Percentiles rank a stretch among this genome's conserved stretches.
phyloP scores from a whole-genome alignment of 2,888 invertebrate genomes.

The Punctoribates punctum region DNA sequence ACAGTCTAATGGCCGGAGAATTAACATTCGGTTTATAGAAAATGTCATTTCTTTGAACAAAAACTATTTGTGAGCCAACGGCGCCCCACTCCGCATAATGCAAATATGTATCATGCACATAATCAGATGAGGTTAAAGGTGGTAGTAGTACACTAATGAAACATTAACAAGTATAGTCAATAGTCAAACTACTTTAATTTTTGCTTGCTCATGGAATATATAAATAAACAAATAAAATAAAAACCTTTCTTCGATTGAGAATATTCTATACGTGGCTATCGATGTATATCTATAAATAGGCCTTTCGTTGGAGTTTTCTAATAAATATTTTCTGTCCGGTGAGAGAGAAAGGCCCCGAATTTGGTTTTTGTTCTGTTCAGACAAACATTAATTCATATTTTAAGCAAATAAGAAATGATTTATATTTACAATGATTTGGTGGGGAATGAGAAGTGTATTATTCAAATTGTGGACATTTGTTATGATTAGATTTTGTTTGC shows the following conservation, averaged over 20 bases:
- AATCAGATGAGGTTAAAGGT: not conserved
- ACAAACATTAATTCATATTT: not conserved
- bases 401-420: not conserved
- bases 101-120: conserved; percentile 34
- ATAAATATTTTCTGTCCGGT: conserved; percentile 20
- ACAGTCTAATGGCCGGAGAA: conserved; percentile 39
- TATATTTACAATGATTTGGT: conserved; percentile 21
- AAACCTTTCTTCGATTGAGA: conserved; percentile 9
- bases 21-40: conserved; percentile 56
- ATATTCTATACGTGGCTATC: conserved; percentile 33
- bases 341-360: conserved; percentile 24
- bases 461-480: conserved; percentile 2
- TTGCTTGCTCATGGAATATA: no score
- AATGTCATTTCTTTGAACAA: conserved; percentile 46
- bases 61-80: conserved; percentile 46
- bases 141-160: not conserved
- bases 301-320: not conserved
- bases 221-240: not conserved
- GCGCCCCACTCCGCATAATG: conserved; percentile 49
- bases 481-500: conserved; percentile 32
- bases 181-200: no score
- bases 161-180: no score
- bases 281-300: conserved; percentile 31
- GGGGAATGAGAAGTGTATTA: not conserved
- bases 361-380: not conserved